phyloP scores from a whole-genome alignment of 37 sponge, comb jelly and placozoan genomes.

The Eunapius fragilis region DNA sequence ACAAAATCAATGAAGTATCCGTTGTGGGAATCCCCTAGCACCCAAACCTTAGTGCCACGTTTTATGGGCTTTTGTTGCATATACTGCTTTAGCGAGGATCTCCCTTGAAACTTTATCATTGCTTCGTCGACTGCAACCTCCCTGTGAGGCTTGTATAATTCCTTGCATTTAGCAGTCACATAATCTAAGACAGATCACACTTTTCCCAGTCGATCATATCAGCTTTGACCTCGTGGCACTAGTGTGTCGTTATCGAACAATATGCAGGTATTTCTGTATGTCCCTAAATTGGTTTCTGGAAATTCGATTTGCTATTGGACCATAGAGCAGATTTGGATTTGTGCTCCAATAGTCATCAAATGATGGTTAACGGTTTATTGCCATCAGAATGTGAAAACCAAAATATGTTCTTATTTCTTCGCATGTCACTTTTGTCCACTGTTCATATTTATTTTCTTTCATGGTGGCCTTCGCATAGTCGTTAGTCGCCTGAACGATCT shows the following conservation, averaged over 20 bases:
- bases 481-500: slow-evolving; percentile 12
- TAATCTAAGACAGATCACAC: slow-evolving; percentile 9
- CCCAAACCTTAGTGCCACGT: slow-evolving; percentile 65
- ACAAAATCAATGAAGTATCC: slow-evolving; percentile 20
- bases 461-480: slow-evolving; percentile 11
- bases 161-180: background rate
- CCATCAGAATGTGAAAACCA: slow-evolving; percentile 30
- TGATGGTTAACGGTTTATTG: background rate
- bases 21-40: slow-evolving; percentile 26
- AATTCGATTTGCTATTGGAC: slow-evolving; percentile 23
- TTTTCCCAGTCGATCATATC: slow-evolving; percentile 24
- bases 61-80: slow-evolving; percentile 40
- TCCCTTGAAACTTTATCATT: slow-evolving; percentile 46
- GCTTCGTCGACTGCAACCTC: slow-evolving; percentile 41
- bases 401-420: slow-evolving; percentile 18
- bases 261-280: slow-evolving; percentile 13
- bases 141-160: slow-evolving; percentile 19
- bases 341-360: slow-evolving; percentile 31
- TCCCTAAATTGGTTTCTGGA: slow-evolving; percentile 24
- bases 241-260: slow-evolving; percentile 18
- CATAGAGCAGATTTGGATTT: background rate
- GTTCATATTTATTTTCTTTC: background rate
- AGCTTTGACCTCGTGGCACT: background rate
- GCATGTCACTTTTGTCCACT: background rate
- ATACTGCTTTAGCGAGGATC: slow-evolving; percentile 50